Percentiles rank a stretch among this genome's conserved stretches.
Conservation (phyloP, 2,113 vertebrate genomes). For the Macrotis lagotis region DNA sequence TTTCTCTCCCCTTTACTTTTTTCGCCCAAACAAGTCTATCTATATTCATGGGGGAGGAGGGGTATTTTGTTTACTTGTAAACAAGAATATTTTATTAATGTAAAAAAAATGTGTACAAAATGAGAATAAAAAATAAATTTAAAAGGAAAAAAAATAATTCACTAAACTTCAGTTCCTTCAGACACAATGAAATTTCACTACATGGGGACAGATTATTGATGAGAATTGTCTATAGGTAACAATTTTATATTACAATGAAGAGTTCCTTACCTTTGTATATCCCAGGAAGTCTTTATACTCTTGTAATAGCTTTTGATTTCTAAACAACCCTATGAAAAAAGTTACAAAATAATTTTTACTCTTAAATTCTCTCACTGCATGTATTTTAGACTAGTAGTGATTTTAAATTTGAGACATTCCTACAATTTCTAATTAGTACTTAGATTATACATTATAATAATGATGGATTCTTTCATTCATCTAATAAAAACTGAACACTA, state of each 20-base stretch:
- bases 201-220: background rate
- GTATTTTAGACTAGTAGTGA: slow-evolving; percentile 40
- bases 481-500: background rate
- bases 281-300: slow-evolving; percentile 98
- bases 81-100: too few relatives aligned
- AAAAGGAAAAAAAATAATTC: too few relatives aligned
- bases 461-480: background rate
- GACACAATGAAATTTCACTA: slow-evolving; percentile 21
- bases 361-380: slow-evolving; percentile 32
- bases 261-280: slow-evolving; percentile 93
- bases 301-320: slow-evolving; percentile 93
- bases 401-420: slow-evolving; percentile 31
- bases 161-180: background rate
- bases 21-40: too few relatives aligned
- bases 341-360: slow-evolving; percentile 46
- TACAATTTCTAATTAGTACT: slow-evolving; percentile 22
- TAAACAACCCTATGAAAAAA: slow-evolving; percentile 89
- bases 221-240: slow-evolving; percentile 20
- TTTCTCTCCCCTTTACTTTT: too few relatives aligned
- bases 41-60: too few relatives aligned
- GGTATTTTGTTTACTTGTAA: too few relatives aligned
- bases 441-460: background rate
- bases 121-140: too few relatives aligned
- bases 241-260: slow-evolving; percentile 11
- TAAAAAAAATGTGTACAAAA: too few relatives aligned